These are phyloP conservation scores for Blastobasis lacticolella DNA, from an alignment of 2,888 invertebrate species.

Conservation along the genomic window DNA sequence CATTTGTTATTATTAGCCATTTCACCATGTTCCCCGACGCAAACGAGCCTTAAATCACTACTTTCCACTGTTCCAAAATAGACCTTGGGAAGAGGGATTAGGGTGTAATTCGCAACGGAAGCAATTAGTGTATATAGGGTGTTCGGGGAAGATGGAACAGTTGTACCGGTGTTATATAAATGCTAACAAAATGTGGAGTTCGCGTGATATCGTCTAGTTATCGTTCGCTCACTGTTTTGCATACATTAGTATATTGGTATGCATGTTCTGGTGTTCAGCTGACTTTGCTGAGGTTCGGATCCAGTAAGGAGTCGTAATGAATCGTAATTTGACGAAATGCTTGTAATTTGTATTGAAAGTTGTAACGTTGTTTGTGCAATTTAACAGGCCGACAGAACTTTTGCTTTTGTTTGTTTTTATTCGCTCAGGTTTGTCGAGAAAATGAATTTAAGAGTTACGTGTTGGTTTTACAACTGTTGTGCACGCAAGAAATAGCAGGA, in stretches of 20 bases:
- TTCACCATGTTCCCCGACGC: conserved; percentile 1
- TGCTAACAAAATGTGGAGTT: conserved; percentile 67
- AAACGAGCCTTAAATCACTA: background rate
- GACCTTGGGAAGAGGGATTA: conserved; percentile 20
- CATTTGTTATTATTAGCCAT: conserved; percentile 55
- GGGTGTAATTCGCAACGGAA: conserved; percentile 16
- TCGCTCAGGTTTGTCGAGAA: too few species aligned
- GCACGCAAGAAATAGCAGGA: too few species aligned
- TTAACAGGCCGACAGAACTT: too few species aligned
- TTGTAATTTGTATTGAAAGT: too few species aligned
- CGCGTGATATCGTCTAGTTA: conserved; percentile 64
- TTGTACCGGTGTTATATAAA: conserved; percentile 53
- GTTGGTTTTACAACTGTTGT: too few species aligned
- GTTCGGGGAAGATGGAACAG: conserved; percentile 17
- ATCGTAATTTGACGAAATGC: too few species aligned
- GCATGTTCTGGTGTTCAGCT: conserved; percentile 28
- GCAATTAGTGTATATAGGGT: conserved; percentile 16
- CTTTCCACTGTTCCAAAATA: conserved; percentile 15
- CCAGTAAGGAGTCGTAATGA: too few species aligned
- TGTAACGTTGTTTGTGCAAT: too few species aligned
- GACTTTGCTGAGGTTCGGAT: too few species aligned
- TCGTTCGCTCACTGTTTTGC: conserved; percentile 63
- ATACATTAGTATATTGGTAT: conserved; percentile 51
- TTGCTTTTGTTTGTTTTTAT: too few species aligned
- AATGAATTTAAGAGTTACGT: too few species aligned